Base-by-base conservation (phyloP, 1,140 invertebrate genomes). In the Pseudobourletiella spinata region DNA sequence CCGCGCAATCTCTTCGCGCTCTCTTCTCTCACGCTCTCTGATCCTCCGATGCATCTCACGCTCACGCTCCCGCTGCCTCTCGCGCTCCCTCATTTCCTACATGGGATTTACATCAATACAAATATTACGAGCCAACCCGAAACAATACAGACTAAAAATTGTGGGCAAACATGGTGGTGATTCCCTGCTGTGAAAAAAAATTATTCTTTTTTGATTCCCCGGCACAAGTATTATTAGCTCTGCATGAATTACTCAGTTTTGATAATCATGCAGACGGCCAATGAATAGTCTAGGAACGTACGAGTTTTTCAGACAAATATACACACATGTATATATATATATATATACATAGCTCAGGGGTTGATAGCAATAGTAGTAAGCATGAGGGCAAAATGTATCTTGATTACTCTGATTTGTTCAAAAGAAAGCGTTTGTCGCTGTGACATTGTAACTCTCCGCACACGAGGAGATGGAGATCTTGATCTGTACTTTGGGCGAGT, bases 61-160 rank as follows among this genome's bases (percentile, higher is more conserved):
- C 61, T 86, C 85, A 62, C 85, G 84, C 46, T 84, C 80, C 25
- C 86, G 79, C 15, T 86, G 79, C 59, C 89, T 81, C 66, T 90
- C 87, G 64, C 76, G 72, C 72, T 91, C 87, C 32, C 89, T 57
- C 83, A 79, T 43, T 88, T 80, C 69, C 52, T 39, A 46, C n/a
- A 46, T 46, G 18, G 22, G 22, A 20, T 6, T 6, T 15, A 46
- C 44, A 46, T 18, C 6, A 14, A 46, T 18, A 46, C 15, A 46
- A 46, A 6, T 18, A 46, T 11, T 6, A 46, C 22, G 15, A 46
- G 44, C 44, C 8, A 46, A 20, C 8, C 15, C 6, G 44, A 46
- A 14, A 6, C 8, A 18, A 14, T 52, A 22, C 44, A 48, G 22
- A n/a, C 15, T 48, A 11, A 18, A 8, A 48, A 8, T 6, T 22